Evolutionary conservation across 2,888 invertebrate species (phyloP).

Genomic region (Labia minor): DNA sequence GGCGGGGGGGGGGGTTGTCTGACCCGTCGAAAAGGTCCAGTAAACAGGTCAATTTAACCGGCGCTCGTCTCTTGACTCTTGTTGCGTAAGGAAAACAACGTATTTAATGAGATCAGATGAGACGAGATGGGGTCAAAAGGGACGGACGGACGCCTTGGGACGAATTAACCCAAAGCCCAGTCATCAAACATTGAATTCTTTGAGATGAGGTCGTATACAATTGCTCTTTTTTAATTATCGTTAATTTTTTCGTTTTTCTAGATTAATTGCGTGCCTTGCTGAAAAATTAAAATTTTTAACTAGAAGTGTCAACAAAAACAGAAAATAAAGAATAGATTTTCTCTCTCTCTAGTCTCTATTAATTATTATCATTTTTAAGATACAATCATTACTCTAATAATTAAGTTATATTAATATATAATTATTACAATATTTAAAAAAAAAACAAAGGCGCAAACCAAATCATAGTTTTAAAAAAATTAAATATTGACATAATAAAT

Average conservation of each 20-base stretch:
- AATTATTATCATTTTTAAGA: too few species aligned
- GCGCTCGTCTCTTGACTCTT: slow-evolving; percentile 13
- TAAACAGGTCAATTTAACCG: slow-evolving; percentile 7
- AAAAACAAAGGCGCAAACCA: too few species aligned
- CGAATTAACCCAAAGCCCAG: slow-evolving; percentile 4
- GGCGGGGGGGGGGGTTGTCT: not conserved
- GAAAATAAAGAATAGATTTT: too few species aligned
- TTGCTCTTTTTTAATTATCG: slow-evolving; percentile 13
- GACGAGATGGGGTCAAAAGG: slow-evolving; percentile 8
- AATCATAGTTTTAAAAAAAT: too few species aligned
- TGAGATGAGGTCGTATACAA: not conserved
- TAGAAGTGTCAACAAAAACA: too few species aligned
- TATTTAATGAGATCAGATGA: slow-evolving; percentile 8
- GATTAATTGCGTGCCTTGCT: slow-evolving; percentile 13
- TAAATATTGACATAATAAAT: too few species aligned
- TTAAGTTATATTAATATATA: too few species aligned
- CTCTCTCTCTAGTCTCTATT: too few species aligned
- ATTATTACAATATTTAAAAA: too few species aligned
- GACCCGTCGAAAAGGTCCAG: slow-evolving; percentile 3
- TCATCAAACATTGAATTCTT: slow-evolving; percentile 13
- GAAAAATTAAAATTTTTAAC: not conserved
- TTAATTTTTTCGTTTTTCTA: slow-evolving; percentile 8
- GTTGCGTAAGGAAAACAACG: slow-evolving; percentile 13
- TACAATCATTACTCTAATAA: too few species aligned
- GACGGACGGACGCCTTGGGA: slow-evolving; percentile 7